Conservation (phyloP, 2,113 vertebrate genomes). For the Entomyzon cyanotis region DNA sequence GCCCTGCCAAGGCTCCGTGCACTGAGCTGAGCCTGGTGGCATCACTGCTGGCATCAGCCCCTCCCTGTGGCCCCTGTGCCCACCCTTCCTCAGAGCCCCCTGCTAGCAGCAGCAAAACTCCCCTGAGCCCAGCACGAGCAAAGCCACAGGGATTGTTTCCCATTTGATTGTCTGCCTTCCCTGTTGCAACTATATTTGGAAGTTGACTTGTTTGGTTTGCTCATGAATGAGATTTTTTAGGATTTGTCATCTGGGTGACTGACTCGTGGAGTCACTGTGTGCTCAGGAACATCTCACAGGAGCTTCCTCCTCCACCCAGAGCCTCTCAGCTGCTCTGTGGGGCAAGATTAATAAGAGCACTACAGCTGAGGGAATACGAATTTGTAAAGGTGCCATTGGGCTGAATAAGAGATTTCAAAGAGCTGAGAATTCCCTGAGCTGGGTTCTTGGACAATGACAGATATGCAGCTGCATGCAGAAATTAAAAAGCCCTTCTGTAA, state of each 20-base stretch:
- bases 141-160: background rate
- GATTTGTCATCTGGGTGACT: background rate
- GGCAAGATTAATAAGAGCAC: background rate
- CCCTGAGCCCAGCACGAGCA: rapidly evolving
- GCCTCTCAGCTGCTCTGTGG: background rate
- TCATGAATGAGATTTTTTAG: background rate
- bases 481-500: background rate
- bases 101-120: rapidly evolving
- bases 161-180: background rate
- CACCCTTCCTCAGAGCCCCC: background rate
- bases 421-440: background rate
- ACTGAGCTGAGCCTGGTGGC: rapidly evolving
- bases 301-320: background rate
- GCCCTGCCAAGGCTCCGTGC: background rate
- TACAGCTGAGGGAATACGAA: background rate
- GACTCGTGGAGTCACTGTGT: background rate
- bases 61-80: background rate
- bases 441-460: background rate
- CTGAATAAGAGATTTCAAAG: background rate
- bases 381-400: background rate
- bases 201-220: background rate
- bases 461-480: background rate
- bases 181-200: background rate
- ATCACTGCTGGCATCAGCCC: background rate
- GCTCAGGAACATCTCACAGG: background rate